Evolutionary conservation across 2,888 invertebrate genomes (phyloP), one percentile per base, ranked within the genome.

Genomic region (Catotricha subobsoleta): DNA sequence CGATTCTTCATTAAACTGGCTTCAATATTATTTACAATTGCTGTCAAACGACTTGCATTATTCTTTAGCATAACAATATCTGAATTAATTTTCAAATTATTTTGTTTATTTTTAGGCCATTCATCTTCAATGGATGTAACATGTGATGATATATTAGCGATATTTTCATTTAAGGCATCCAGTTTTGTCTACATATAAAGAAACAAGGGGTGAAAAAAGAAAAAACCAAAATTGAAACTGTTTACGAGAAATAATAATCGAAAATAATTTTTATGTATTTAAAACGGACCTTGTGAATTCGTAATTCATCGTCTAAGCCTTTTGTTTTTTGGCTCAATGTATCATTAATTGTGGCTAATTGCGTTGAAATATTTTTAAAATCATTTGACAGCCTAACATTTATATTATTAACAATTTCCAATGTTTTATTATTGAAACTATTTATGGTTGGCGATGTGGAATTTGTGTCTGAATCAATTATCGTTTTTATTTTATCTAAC

Each of bases 31-130:
- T n/a, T n/a, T n/a, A 34, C n/a, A 34, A 21, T 21, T 13, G 4
- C 15, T 21, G 20, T 86, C 83, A 27, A 10, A 15, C 3, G 13
- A 3, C 5, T 39, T 28, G 28, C 29, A 19, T 39, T 29, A 9
- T 6, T 19, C 9, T 29, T 39, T 3, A 39, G 10, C 4, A 3
- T 27, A 2, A n/a, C 8, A 4, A 29, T 18, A 19, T 54, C 53
- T 20, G 51, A 49, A 41, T 50, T 50, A 9, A 50, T 3, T 34
- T 34, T 12, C 13, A 13, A 46, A 9, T 54, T 49, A 48, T 53
- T 54, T 42, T 55, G 54, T 41, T 55, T 58, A 39, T 53, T 54
- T 39, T 57, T 54, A 25, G 53, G 51, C 58, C 57, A 61, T 46
- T 54, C 55, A 36, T 57, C 53, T 48, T 57, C 55, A 40, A 61